These are phyloP conservation scores for Drosophila antonietae DNA, from an alignment of 2,888 invertebrate species.

Conservation along the genomic window DNA sequence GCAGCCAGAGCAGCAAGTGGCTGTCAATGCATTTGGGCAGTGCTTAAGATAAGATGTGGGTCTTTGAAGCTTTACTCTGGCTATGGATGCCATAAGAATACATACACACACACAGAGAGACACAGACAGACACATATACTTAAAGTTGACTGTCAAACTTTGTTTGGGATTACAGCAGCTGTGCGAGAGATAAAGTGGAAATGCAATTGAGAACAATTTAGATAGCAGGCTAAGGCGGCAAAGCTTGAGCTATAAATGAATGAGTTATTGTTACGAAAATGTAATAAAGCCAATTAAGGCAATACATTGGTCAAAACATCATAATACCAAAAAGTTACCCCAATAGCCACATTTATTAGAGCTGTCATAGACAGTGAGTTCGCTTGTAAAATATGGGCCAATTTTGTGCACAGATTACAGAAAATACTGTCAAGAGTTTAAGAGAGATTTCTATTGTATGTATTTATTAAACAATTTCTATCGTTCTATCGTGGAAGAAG, in stretches of 20 bases:
- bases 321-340: slow-evolving; percentile 2
- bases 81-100: slow-evolving; percentile 4
- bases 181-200: slow-evolving; percentile 25
- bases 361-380: slow-evolving; percentile 11
- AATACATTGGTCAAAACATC: slow-evolving; percentile 7
- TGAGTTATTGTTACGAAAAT: slow-evolving; percentile 12
- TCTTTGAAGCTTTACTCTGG: slow-evolving; percentile 31
- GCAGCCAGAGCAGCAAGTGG: slow-evolving; percentile 63
- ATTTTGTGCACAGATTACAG: background rate
- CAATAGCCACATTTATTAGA: slow-evolving; percentile 19
- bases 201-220: slow-evolving; percentile 57
- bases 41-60: slow-evolving; percentile 64
- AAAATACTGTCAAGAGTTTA: background rate
- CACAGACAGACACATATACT: slow-evolving; percentile 12
- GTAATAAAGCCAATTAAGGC: slow-evolving; percentile 27
- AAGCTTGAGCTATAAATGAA: slow-evolving; percentile 34
- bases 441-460: background rate
- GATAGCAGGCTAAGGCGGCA: slow-evolving; percentile 17
- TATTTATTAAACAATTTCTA: background rate
- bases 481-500: no score
- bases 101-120: background rate
- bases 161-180: slow-evolving; percentile 33
- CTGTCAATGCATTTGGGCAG: slow-evolving; percentile 71
- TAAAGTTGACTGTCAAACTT: slow-evolving; percentile 48
- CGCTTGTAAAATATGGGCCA: background rate